A percentile compares a stretch with the other conserved stretches of the same genome.
These are phyloP conservation scores for Drosophila ohnishii DNA, from an alignment of 1,140 invertebrate species.

Conservation along the genomic window DNA sequence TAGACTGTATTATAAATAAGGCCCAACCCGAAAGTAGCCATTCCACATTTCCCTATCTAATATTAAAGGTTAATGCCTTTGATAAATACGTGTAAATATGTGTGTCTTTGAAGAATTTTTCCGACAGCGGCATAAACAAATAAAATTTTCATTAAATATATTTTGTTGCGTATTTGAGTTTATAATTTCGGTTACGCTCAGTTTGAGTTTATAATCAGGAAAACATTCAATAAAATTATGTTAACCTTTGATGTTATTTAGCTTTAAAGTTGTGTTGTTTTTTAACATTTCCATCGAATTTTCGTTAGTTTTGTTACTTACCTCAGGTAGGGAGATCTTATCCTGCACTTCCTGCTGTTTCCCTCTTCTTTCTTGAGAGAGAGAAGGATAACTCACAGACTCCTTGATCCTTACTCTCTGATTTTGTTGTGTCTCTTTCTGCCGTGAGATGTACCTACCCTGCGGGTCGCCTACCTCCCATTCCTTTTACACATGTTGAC, in stretches of 20 bases:
- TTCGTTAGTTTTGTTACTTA: not conserved
- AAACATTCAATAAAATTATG: slow-evolving; percentile 7
- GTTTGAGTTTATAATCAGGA: slow-evolving; percentile 11
- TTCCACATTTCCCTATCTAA: slow-evolving; percentile 6
- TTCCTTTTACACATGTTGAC: slow-evolving; percentile 55
- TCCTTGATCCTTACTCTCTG: slow-evolving; percentile 10
- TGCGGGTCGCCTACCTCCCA: slow-evolving; percentile 27
- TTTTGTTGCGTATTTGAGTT: slow-evolving; percentile 16
- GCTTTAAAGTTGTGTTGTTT: slow-evolving; percentile 1
- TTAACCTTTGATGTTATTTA: slow-evolving; percentile 27
- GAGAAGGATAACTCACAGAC: not conserved
- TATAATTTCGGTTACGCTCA: slow-evolving; percentile 11
- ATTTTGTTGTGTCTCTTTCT: slow-evolving; percentile 30
- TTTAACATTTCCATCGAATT: not conserved
- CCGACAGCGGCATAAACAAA: slow-evolving; percentile 23
- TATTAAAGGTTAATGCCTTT: slow-evolving; percentile 34
- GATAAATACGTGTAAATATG: slow-evolving; percentile 35
- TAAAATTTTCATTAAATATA: slow-evolving; percentile 30
- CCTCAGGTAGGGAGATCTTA: slow-evolving; percentile 32
- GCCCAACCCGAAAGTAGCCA: not conserved
- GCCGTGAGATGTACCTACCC: slow-evolving; percentile 49
- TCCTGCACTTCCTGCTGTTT: slow-evolving; percentile 23
- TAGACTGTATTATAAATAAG: not conserved
- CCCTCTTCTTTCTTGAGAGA: not conserved
- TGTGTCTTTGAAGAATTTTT: slow-evolving; percentile 14